A percentile compares a stretch with the other conserved stretches of the same genome.
Evolutionary conservation across 1,140 invertebrate genomes (phyloP).

Genomic region (Trichonephila clavata): DNA sequence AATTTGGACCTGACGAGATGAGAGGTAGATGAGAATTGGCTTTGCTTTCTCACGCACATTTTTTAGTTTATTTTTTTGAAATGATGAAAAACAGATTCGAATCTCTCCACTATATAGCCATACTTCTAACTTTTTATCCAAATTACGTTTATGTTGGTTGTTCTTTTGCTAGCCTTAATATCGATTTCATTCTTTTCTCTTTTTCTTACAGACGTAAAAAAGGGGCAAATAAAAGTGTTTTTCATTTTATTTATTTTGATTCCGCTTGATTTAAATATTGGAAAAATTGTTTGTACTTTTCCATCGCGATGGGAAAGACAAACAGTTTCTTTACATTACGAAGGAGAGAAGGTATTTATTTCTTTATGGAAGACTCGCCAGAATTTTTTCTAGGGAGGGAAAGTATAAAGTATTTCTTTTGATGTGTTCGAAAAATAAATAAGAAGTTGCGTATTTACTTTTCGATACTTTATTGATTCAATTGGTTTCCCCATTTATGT

Average conservation of each 20-base stretch:
- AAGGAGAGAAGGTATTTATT: not conserved
- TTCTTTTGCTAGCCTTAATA: not conserved
- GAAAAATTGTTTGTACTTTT: constrained; percentile 2
- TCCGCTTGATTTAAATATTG: constrained; percentile 34
- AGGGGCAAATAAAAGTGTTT: not conserved
- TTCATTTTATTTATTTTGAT: constrained; percentile 33
- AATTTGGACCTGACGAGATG: constrained; percentile 16
- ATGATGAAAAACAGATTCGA: constrained; percentile 20
- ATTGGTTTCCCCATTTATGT: too few relatives aligned
- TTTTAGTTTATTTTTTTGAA: not conserved
- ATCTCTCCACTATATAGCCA: not conserved
- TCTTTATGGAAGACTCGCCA: not conserved
- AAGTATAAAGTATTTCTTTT: not conserved
- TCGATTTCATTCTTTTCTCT: not conserved
- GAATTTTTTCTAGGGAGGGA: too few relatives aligned
- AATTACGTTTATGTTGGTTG: constrained; percentile 6
- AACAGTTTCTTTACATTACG: not conserved
- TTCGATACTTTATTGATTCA: too few relatives aligned
- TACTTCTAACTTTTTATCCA: not conserved
- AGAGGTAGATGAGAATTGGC: constrained; percentile 26
- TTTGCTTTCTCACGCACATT: not conserved
- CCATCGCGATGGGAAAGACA: not conserved
- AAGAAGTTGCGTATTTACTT: not conserved
- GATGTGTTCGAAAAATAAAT: not conserved
- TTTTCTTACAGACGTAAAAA: not conserved